Evolutionary conservation across 2,797 vertebrate genomes (phyloP).

Genomic region (Parauchenoglanis ngamensis): DNA sequence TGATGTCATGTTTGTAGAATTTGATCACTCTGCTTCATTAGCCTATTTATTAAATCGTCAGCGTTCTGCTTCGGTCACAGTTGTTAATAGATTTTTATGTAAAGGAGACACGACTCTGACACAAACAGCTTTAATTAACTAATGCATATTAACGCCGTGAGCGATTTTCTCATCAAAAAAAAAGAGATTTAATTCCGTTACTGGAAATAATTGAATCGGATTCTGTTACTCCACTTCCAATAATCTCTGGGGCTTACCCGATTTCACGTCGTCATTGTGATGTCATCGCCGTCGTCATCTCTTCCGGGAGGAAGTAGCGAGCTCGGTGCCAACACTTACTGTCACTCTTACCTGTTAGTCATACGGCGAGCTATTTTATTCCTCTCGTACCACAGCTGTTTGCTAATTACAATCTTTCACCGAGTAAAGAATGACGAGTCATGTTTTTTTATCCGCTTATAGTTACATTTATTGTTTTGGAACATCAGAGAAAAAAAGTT

Average conservation of each 20-base stretch:
- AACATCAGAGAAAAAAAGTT: background rate
- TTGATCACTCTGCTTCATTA: background rate
- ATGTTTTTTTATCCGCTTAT: background rate
- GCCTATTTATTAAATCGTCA: background rate
- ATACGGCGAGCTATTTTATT: too few species aligned
- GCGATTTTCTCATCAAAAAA: background rate
- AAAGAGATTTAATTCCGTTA: background rate
- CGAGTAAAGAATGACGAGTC: background rate
- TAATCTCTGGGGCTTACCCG: background rate
- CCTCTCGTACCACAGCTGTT: too few species aligned
- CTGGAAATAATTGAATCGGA: background rate
- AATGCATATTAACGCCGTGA: background rate
- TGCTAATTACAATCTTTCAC: background rate
- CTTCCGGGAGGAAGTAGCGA: background rate
- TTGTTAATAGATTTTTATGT: constrained; percentile 8
- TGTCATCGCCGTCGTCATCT: background rate
- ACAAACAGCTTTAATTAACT: background rate
- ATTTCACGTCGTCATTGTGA: background rate
- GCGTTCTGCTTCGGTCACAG: background rate
- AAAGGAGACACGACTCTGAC: constrained; percentile 1
- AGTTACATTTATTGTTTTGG: background rate
- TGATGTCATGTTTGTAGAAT: background rate
- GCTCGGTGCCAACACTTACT: background rate
- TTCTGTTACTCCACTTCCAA: background rate
- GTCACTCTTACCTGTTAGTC: background rate